A percentile compares a stretch with the other conserved stretches of the same genome.
These are phyloP conservation scores for Cephus pygmeus DNA, from an alignment of 2,888 invertebrate genomes.

Conservation along the genomic window DNA sequence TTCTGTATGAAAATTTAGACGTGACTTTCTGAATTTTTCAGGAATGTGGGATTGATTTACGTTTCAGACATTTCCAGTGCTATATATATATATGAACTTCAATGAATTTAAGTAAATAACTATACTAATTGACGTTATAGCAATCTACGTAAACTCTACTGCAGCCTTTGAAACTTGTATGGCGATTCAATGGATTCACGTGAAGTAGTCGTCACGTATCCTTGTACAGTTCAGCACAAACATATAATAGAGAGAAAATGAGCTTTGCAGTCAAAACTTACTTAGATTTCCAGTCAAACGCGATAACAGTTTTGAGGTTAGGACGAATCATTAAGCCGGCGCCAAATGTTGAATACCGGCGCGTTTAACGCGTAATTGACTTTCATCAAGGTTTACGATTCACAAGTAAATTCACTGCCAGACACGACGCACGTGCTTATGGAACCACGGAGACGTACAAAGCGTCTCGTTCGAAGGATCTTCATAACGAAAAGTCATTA, in stretches of 20 bases:
- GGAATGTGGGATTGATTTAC: background rate
- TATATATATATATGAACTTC: no score
- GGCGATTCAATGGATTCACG: background rate
- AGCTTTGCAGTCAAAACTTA: background rate
- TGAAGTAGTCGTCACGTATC: background rate
- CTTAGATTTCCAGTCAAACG: background rate
- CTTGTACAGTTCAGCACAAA: background rate
- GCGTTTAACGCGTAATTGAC: background rate
- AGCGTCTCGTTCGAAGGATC: background rate
- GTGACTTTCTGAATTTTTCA: background rate
- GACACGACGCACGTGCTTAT: background rate
- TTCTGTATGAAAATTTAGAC: background rate
- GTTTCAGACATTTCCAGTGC: background rate
- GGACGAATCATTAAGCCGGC: background rate
- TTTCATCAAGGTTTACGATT: background rate
- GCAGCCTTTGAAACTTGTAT: background rate
- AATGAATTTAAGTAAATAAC: background rate
- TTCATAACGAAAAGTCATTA: background rate
- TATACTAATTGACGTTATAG: background rate
- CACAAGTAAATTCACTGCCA: background rate
- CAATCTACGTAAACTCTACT: background rate
- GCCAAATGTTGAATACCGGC: background rate
- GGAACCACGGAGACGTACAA: background rate
- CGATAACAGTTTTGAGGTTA: background rate
- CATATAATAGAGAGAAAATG: background rate